Conservation (phyloP, 2,113 vertebrate genomes). For the Pyxicephalus adspersus region DNA sequence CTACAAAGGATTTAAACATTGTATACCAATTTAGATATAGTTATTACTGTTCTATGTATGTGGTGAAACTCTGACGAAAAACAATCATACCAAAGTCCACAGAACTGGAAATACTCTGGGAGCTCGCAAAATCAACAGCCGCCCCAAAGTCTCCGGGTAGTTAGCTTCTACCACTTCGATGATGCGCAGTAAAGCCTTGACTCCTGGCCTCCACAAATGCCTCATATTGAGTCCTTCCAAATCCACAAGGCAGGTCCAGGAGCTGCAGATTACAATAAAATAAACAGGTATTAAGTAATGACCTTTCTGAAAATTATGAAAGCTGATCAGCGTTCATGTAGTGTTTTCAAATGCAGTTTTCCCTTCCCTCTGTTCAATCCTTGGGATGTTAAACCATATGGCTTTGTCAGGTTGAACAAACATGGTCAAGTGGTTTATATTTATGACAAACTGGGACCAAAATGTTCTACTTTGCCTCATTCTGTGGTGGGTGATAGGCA, state of each 20-base stretch:
- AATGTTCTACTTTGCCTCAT: too few relatives aligned
- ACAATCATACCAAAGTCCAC: conserved; percentile 84
- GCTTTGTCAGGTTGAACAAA: too few relatives aligned
- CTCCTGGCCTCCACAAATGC: conserved; percentile 92
- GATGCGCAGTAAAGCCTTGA: conserved; percentile 92
- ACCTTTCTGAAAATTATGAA: too few relatives aligned
- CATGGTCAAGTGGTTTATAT: too few relatives aligned
- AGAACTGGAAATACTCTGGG: conserved; percentile 93
- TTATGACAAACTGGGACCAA: too few relatives aligned
- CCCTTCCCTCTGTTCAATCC: too few relatives aligned
- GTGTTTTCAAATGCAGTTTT: too few relatives aligned
- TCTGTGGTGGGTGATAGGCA: too few relatives aligned
- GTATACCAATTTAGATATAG: background rate
- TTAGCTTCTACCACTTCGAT: conserved; percentile 97
- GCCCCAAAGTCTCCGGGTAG: conserved; percentile 93
- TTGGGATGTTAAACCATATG: too few relatives aligned
- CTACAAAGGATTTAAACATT: background rate
- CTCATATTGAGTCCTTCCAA: conserved; percentile 96
- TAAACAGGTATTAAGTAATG: too few relatives aligned
- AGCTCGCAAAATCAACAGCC: conserved; percentile 88
- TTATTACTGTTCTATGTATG: background rate
- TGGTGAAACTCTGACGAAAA: too few relatives aligned
- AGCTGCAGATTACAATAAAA: conserved; percentile 68
- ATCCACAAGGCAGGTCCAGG: conserved; percentile 96
- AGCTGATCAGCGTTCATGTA: too few relatives aligned